Evolutionary conservation across 2,113 vertebrate genomes (phyloP), one percentile per base, ranked within the genome.

Genomic region (Bubo blakistoni): DNA sequence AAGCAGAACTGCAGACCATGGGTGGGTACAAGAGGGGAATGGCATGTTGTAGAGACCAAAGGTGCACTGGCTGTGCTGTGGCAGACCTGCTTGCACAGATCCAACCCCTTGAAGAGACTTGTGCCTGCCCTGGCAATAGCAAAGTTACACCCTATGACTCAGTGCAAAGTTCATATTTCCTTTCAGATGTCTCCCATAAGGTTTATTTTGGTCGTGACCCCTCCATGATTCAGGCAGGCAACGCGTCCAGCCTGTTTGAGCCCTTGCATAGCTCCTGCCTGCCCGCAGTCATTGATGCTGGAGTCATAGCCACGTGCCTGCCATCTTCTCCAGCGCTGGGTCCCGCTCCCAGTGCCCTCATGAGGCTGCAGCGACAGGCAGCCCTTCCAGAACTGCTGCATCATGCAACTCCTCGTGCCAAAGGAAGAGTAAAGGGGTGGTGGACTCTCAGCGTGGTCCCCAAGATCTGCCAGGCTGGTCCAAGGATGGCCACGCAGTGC

Each of bases 1-100:
- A 32, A 32, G 32, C 78, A 85, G 47, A 62, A 36, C 61, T 13
- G 65, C 17, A 62, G 42, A 26, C 7, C 13, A 32, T 16, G 54
- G 3, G 22, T 29, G 55, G 40, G 6, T 26, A 1, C 21, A 16
- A 13, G 29, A 29, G 22, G 42, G 44, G 67, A 29, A 14, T 2
- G 16, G 9, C 15, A 3, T 0, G 3, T 20, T 10, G 2, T 0
- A 10, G 71, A 69, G 26, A 8, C 14, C 0, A 0, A 32, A 16
- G 16, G 30, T 26, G 21, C 0, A 1, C 26, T 16, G 55, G 19
- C 19, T 78, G 51, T 38, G 27, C 70, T 71, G 27, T 6, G 19
- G 34, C 65, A 70, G 38, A 49, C 11, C 11, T 2, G 2, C 38
- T 18, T 36, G 49, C 51, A 25, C 25, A 49, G 40, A 52, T 30